Base-by-base conservation (phyloP, 2,113 vertebrate genomes). In the Struthidea cinerea region DNA sequence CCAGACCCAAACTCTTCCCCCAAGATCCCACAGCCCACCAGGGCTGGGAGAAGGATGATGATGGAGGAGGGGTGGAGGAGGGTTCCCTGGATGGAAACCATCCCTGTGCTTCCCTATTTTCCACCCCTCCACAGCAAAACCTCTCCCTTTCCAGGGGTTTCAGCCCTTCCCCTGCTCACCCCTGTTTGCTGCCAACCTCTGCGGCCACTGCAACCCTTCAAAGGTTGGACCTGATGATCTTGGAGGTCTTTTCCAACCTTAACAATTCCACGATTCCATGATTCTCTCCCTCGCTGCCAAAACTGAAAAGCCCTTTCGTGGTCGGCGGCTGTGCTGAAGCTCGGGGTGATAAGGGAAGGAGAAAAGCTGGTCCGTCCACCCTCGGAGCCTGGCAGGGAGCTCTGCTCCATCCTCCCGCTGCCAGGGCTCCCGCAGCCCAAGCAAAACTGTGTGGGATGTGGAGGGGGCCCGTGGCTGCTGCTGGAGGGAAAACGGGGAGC, bases 141-240 rank as follows among this genome's bases (percentile, higher is more conserved):
- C 41, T 80, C 33, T 86, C 50, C 84, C 39, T 26, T 41, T 26
- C 39, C 55, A 28, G 47, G 42, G 23, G 8, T 52, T 63, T 41
- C 64, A 53, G 8, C 27, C 18, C 13, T 32, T 27, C 7, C 75
- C 33, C 30, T 16, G 32, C 74, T 37, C 75, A 16, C 5, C 32
- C 13, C 5, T 0, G 2, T 15, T 28, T 6, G 50, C 76, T 83
- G 80, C 84, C 86, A 56, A 16, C 60, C 82, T 78, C 83, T 33
- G 42, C 83, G 60, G 32, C 73, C 88, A 13, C 0, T 24, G 0
- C 84, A 37, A 1, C 74, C 49, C 41, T 47, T 10, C 75, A 35
- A 10, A 32, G 49, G 16, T 2, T 14, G 23, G 23, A 35, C 49
- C 24, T 7, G 49, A 6, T 3, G 13, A 22, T 3, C 5, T 0